A percentile compares a stretch with the other conserved stretches of the same genome.
Evolutionary conservation across 2,113 vertebrate genomes (phyloP).

Genomic region (Calypte anna): DNA sequence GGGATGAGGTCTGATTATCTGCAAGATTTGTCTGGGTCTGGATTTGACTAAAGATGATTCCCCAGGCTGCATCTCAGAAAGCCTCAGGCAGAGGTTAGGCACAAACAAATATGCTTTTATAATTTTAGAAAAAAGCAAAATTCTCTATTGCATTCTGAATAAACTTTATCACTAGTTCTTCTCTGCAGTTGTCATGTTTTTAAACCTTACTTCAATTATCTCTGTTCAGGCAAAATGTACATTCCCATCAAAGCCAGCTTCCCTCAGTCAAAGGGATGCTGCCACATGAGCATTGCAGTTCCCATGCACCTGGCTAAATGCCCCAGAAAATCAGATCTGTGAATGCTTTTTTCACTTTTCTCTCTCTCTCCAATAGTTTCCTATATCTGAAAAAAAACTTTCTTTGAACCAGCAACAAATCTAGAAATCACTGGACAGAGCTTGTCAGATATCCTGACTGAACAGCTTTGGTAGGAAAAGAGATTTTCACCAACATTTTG

Average conservation of each 20-base stretch:
- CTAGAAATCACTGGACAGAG: not conserved
- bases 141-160: not conserved
- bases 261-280: not conserved
- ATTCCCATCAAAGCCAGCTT: not conserved
- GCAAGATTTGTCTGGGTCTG: not conserved
- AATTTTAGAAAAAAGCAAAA: not conserved
- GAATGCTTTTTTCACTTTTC: not conserved
- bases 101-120: not conserved
- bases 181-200: not conserved
- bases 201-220: not conserved
- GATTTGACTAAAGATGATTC: not conserved
- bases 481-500: not conserved
- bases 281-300: not conserved
- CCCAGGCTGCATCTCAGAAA: not conserved
- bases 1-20: not conserved
- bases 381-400: not conserved
- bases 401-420: not conserved
- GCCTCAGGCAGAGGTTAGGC: not conserved
- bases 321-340: not conserved
- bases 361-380: not conserved
- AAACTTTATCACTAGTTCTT: not conserved
- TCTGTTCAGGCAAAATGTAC: not conserved
- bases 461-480: not conserved
- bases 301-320: not conserved
- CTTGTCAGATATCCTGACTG: not conserved